These are phyloP conservation scores for Lucifuga dentata DNA, from an alignment of 2,113 vertebrate genomes.

Conservation along the genomic window DNA sequence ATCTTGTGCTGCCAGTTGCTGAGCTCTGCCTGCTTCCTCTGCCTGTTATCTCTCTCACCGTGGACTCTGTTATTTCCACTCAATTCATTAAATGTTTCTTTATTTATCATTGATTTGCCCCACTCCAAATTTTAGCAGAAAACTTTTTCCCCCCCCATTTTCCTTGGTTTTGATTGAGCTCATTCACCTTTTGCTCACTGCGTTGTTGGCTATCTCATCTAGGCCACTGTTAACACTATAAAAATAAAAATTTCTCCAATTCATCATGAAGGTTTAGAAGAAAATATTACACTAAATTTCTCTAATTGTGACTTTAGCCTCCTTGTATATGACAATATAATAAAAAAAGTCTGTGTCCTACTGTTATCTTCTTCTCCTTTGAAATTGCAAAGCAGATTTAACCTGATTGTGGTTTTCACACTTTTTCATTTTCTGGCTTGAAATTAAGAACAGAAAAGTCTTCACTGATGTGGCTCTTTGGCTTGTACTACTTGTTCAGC, in stretches of 20 bases:
- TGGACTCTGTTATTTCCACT: slow-evolving; percentile 1
- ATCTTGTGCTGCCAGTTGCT: slow-evolving; percentile 48
- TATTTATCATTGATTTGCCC: no score
- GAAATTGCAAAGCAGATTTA: slow-evolving; percentile 48
- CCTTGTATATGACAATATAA: neutral
- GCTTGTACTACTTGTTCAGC: neutral
- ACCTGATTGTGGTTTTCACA: slow-evolving; percentile 75
- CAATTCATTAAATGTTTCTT: no score
- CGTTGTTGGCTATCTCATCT: no score
- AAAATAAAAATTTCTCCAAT: no score
- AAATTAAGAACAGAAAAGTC: slow-evolving; percentile 48
- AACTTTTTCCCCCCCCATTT: no score
- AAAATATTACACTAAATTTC: neutral
- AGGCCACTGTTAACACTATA: no score
- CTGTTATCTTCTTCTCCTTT: slow-evolving; percentile 1
- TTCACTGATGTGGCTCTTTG: slow-evolving; percentile 40
- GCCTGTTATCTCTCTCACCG: slow-evolving; percentile 12
- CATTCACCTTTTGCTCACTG: no score
- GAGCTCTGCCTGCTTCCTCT: slow-evolving; percentile 12
- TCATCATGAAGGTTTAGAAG: no score
- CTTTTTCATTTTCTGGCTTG: slow-evolving; percentile 59
- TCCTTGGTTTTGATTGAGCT: no score
- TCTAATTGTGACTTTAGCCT: neutral
- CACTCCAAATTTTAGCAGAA: no score
- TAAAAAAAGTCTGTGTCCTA: slow-evolving; percentile 21